Conservation (phyloP, 37 sponge, comb jelly and placozoan genomes). For the Beroe forskalii region DNA sequence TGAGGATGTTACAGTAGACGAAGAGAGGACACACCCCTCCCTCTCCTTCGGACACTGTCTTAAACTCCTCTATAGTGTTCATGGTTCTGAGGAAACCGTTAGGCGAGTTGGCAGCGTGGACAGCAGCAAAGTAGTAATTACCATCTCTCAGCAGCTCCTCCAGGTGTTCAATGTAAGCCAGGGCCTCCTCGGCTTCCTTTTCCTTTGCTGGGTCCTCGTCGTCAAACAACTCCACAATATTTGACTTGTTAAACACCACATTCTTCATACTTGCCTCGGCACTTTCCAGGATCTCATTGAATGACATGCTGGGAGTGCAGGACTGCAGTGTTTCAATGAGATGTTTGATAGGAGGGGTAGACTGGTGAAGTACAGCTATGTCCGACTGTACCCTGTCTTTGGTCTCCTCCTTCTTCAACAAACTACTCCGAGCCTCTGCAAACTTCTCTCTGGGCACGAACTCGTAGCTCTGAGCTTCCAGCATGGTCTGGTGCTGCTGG, state of each 20-base stretch:
- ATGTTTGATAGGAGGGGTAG: slow-evolving; percentile 20
- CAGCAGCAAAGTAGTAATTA: background rate
- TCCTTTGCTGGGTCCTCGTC: slow-evolving; percentile 64
- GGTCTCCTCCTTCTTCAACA: slow-evolving; percentile 36
- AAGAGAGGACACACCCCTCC: slow-evolving; percentile 32
- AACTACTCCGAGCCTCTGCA: background rate
- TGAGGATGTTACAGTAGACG: slow-evolving; percentile 14
- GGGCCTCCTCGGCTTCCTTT: slow-evolving; percentile 27
- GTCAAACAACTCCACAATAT: slow-evolving; percentile 36
- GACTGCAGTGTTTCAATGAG: slow-evolving; percentile 13
- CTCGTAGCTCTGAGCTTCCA: slow-evolving; percentile 12
- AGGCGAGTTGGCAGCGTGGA: slow-evolving; percentile 59
- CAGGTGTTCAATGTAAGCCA: slow-evolving; percentile 28
- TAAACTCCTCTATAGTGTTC: slow-evolving; percentile 51
- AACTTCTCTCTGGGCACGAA: slow-evolving; percentile 52
- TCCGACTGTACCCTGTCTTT: background rate
- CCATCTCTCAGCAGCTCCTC: slow-evolving; percentile 44
- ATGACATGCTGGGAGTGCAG: background rate
- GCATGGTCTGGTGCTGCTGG: slow-evolving; percentile 8
- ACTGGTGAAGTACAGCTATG: background rate
- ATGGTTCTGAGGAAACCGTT: slow-evolving; percentile 57
- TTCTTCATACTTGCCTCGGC: background rate
- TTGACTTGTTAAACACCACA: background rate
- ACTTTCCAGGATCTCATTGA: background rate
- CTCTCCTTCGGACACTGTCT: slow-evolving; percentile 1